Conservation (phyloP, 2,113 vertebrate genomes). For the Lasiurus borealis region DNA sequence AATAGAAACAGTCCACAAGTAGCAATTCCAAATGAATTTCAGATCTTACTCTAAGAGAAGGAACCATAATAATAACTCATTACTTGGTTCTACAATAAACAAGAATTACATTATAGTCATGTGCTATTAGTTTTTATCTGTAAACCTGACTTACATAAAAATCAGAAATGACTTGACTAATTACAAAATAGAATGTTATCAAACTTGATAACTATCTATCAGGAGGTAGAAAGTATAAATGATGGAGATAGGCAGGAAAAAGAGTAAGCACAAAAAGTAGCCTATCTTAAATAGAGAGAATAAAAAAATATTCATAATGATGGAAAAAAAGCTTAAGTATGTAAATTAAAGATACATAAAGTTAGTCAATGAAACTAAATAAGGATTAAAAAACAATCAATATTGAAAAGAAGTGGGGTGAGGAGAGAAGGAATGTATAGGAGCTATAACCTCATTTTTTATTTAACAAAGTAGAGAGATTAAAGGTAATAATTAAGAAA, state of each 20-base stretch:
- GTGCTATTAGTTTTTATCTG: neutral
- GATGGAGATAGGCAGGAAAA: neutral
- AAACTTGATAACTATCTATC: neutral
- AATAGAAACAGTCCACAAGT: slow-evolving; percentile 13
- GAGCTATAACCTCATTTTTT: neutral
- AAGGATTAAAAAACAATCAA: neutral
- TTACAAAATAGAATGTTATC: neutral
- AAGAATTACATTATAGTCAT: slow-evolving; percentile 1
- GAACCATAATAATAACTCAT: slow-evolving; percentile 12
- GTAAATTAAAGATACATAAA: neutral
- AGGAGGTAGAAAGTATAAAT: neutral
- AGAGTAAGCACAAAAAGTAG: neutral
- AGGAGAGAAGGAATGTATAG: neutral
- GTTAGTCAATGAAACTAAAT: neutral
- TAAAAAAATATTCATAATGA: neutral
- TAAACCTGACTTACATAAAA: slow-evolving; percentile 21
- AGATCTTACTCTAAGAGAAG: neutral
- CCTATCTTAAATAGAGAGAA: neutral
- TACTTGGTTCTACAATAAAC: neutral
- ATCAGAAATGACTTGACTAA: neutral
- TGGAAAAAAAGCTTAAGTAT: neutral
- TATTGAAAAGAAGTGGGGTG: neutral
- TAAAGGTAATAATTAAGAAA: neutral
- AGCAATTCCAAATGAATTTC: slow-evolving; percentile 10
- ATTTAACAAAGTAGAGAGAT: slow-evolving; percentile 8